Percentiles rank a stretch among this genome's conserved stretches.
phyloP scores from a whole-genome alignment of 2,888 invertebrate genomes.

The Pristionchus maxplancki region DNA sequence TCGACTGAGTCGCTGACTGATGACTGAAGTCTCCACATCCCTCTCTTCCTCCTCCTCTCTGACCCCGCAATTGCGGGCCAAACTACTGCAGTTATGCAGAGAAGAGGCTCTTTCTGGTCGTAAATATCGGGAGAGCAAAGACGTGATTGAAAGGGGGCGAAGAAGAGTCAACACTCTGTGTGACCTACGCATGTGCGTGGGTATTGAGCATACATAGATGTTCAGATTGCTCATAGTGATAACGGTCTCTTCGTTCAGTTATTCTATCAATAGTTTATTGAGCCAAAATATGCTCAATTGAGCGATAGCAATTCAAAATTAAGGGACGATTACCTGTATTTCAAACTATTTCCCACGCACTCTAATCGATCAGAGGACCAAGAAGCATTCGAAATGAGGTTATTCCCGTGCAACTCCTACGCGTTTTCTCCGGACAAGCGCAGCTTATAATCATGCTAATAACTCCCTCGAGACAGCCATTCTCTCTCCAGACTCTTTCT shows the following conservation, averaged over 20 bases:
- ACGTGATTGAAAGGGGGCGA: constrained; percentile 12
- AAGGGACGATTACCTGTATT: too few species aligned
- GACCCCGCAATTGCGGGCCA: neutral
- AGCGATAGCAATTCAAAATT: too few species aligned
- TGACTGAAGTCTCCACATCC: neutral
- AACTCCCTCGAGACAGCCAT: neutral
- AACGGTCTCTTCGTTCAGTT: too few species aligned
- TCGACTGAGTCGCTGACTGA: too few species aligned
- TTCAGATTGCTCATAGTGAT: neutral
- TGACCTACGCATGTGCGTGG: neutral
- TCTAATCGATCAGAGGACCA: too few species aligned
- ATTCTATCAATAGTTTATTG: too few species aligned
- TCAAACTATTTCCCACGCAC: too few species aligned
- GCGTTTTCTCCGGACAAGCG: neutral
- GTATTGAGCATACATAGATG: too few species aligned
- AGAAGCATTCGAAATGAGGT: neutral
- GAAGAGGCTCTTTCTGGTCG: neutral
- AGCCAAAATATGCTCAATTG: too few species aligned
- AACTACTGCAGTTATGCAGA: constrained; percentile 20
- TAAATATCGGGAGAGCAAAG: neutral
- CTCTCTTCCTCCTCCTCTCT: neutral
- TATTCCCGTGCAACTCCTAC: neutral
- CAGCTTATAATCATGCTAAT: constrained; percentile 23
- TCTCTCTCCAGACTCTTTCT: neutral
- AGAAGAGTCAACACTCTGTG: neutral